Percentiles rank a stretch among this genome's conserved stretches.
These are phyloP conservation scores for Belonocnema kinseyi DNA, from an alignment of 1,140 invertebrate species.

Conservation along the genomic window DNA sequence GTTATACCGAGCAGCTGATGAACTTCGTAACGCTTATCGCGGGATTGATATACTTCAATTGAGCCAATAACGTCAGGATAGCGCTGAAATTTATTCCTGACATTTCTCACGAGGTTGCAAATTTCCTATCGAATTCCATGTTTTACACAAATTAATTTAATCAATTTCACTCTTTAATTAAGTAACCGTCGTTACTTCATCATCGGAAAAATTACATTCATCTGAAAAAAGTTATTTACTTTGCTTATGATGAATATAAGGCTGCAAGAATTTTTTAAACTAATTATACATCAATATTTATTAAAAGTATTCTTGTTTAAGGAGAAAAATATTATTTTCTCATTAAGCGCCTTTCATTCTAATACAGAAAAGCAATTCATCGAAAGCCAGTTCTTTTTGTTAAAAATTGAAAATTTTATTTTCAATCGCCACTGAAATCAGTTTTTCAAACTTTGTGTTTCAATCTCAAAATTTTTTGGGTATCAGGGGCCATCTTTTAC, in stretches of 20 bases:
- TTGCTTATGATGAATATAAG: neutral
- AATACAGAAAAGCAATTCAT: too few species aligned
- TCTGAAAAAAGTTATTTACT: neutral
- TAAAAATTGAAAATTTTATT: too few species aligned
- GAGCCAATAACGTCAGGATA: neutral
- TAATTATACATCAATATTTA: too few species aligned
- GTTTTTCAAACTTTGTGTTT: too few species aligned
- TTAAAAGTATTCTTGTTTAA: too few species aligned
- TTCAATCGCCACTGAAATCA: too few species aligned
- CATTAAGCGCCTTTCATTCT: too few species aligned
- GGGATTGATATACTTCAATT: neutral
- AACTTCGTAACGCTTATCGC: slow-evolving; percentile 10
- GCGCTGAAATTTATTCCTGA: neutral
- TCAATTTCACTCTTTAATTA: neutral
- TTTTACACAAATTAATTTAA: slow-evolving; percentile 2
- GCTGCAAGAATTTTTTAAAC: too few species aligned
- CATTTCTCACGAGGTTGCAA: neutral
- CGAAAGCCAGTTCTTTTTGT: too few species aligned
- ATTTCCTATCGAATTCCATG: slow-evolving; percentile 5
- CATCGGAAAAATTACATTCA: neutral
- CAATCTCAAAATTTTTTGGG: too few species aligned
- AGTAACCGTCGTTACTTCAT: neutral
- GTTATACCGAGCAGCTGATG: neutral
- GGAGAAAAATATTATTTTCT: too few species aligned
- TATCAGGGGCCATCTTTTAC: too few species aligned